Base-by-base conservation (phyloP, 2,888 invertebrate genomes). In the Brenthis hecate region DNA sequence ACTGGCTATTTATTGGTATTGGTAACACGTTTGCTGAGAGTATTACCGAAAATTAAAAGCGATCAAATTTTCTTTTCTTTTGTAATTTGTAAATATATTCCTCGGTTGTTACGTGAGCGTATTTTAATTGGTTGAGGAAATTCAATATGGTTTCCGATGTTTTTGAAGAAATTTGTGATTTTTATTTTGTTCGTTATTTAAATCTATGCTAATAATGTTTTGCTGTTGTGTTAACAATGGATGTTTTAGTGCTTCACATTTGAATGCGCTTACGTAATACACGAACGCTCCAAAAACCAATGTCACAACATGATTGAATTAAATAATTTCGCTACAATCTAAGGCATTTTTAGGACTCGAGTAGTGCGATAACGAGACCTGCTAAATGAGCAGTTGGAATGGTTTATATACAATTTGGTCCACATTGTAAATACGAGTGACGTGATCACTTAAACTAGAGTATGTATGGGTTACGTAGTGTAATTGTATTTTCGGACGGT, bases 401-500 rank as follows among this genome's bases (percentile, higher is more conserved):
- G 36, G 55, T 43, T 43, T 43, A 11, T 11, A 43, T 43, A 3
- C 36, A 60, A 60, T 61, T 65, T 58, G 43, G 66, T 65, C 62
- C 36, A 63, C 50, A 36, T 53, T 74, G 76, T 75, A 73, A 70
- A 74, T 73, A 74, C 50, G 65, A 66, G 67, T 68, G 65, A 61
- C 65, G 51, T 51, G 55, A 69, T 70, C 65, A 67, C 68, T 63
- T 66, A 47, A 50, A 58, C 66, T 82, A 81, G 80, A 74, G 83
- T 43, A 43, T 43, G 36, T 88, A 88, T 87, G 86, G 85, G 82
- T 67, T 78, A 51, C 73, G 78, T 85, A 87, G 85, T 81, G 80
- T 87, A 82, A 84, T 86, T 82, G 84, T 78, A 84, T 83, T 58
- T 53, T 68, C 70, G 83, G 77, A 81, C 82, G 82, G 84, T 84